A percentile compares a stretch with the other conserved stretches of the same genome.
These are phyloP conservation scores for Notolepis coatsorum DNA, from an alignment of 2,797 vertebrate genomes.

Conservation along the genomic window DNA sequence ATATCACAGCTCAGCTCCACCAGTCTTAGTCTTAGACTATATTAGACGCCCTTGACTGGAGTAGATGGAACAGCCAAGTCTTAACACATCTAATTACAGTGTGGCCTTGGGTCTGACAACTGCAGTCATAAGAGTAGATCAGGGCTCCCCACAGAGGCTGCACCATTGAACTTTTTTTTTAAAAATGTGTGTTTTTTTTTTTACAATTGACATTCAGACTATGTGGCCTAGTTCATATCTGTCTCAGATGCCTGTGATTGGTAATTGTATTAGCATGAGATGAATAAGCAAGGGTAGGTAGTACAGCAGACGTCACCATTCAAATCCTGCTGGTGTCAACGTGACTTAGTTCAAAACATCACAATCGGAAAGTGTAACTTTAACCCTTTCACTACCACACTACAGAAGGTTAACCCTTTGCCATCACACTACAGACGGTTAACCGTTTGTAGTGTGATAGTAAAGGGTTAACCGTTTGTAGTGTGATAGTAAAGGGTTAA, in stretches of 20 bases:
- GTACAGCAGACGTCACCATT: too few species aligned
- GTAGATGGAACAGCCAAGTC: constrained; percentile 16
- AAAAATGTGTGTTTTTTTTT: too few species aligned
- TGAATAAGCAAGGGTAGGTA: not conserved
- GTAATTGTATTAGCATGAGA: not conserved
- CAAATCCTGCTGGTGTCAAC: too few species aligned
- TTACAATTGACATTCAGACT: constrained; percentile 10
- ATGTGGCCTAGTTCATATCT: not conserved
- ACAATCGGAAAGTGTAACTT: not conserved
- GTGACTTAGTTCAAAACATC: not conserved
- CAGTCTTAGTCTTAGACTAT: constrained; percentile 29
- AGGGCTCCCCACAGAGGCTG: not conserved
- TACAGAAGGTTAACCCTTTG: too few species aligned
- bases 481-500: too few species aligned
- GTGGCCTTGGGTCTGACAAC: constrained; percentile 32
- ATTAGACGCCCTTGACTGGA: constrained; percentile 66
- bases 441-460: too few species aligned
- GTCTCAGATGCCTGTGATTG: too few species aligned
- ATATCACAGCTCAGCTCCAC: constrained; percentile 30
- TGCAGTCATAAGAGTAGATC: constrained; percentile 6
- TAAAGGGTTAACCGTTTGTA: too few species aligned
- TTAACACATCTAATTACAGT: constrained; percentile 56
- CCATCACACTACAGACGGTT: too few species aligned
- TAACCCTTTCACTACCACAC: too few species aligned
- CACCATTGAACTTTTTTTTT: constrained; percentile 1